Base-by-base conservation (phyloP, 2,888 invertebrate genomes). In the Melanostoma mellinum region DNA sequence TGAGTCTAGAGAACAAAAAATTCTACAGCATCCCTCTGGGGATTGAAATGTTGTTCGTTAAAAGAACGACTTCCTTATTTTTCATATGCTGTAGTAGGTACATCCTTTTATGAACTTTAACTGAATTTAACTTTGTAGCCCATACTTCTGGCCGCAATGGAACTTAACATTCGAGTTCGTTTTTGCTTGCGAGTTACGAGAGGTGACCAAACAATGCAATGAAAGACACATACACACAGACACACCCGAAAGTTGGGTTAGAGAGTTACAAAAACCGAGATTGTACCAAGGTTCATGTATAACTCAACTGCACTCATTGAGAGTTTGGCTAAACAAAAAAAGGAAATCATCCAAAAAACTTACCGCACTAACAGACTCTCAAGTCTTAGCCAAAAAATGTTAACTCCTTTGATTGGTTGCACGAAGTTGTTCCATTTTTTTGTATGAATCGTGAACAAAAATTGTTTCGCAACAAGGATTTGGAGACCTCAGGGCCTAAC, bases 301-400 rank as follows among this genome's bases (percentile, higher is more conserved):
- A 50, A 74, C 65, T 65, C 50, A 71, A 32, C 32, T 71, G 35
- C 40, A 60, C 33, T 6, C 20, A 20, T n/a, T 32, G 10, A 69
- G 38, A 69, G 48, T 56, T 50, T n/a, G 3, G 6, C 42, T 32
- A 32, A 20, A 20, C 20, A 60, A 61, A 60, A 46, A 6, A 5
- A 48, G 44, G 48, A 35, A 40, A 56, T 42, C 44, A 72, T 44
- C 53, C 53, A 61, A 61, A 61, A 72, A 72, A 72, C 61, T 50
- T 61, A 33, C 44, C 50, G 4, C 9, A 48, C 38, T 48, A n/a
- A 56, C 9, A 40, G 40, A 61, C 40, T 77, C 50, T 56, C 52
- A 60, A 30, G 61, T 32, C 10, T n/a, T 40, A 42, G 56, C 20
- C 36, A 58, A 56, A 69, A 71, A 20, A 20, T 20, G 20, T 20